Conservation (phyloP, 1,140 invertebrate species). For the Bilobella aurantiaca region DNA sequence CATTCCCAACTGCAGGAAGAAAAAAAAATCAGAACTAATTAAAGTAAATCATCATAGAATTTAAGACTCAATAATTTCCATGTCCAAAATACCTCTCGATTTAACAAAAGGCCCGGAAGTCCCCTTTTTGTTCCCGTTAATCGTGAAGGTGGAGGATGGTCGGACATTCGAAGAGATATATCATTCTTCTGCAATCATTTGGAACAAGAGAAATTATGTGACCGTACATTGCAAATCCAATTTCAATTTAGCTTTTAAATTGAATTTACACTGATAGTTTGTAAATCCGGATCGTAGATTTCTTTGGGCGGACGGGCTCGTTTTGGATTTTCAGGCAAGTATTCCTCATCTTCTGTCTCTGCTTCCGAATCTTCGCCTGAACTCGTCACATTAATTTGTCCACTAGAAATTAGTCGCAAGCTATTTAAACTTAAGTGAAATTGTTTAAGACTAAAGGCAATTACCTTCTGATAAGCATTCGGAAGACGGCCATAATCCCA, state of each 20-base stretch:
- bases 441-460: background rate
- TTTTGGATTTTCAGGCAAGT: background rate
- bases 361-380: constrained; percentile 26
- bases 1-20: constrained; percentile 13
- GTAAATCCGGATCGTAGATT: constrained; percentile 15
- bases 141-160: background rate
- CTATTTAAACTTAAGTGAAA: background rate
- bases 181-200: constrained; percentile 25
- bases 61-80: background rate
- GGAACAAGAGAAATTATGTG: background rate
- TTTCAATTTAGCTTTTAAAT: background rate
- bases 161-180: constrained; percentile 16
- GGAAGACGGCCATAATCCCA: constrained; percentile 30
- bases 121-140: background rate
- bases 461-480: constrained; percentile 30
- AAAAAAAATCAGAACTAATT: background rate
- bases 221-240: background rate
- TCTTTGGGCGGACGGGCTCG: constrained; percentile 13
- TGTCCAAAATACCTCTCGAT: constrained; percentile 18
- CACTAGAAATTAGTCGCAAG: constrained; percentile 16
- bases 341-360: background rate
- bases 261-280: constrained; percentile 19
- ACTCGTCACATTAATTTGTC: constrained; percentile 32
- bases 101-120: constrained; percentile 17
- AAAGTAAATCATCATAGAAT: background rate